Base-by-base conservation (phyloP, 2,797 vertebrate genomes). In the Trematomus bernacchii region DNA sequence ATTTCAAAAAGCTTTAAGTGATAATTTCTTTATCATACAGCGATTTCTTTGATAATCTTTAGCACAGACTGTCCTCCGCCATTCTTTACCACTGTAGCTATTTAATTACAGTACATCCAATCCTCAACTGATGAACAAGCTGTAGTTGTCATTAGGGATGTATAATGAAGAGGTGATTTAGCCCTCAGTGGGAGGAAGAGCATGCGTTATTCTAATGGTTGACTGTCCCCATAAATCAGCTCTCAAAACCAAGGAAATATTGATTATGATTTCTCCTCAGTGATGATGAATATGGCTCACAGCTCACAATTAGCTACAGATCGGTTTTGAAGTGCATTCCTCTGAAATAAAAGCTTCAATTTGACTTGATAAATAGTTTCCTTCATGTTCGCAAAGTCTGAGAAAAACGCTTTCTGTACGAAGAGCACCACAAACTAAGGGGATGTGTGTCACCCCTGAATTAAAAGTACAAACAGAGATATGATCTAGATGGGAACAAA, bases 31-130 rank as follows among this genome's bases (percentile, higher is more conserved):
- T 1, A 40, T 42, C 15, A 44, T 71, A 18, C 15, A 44, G 30
- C 5, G 19, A 19, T 9, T n/a, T 44, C 2, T 21, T 12, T 3
- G 7, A 33, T 21, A 53, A 64, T 21, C 42, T 62, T 57, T 19
- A 27, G 2, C 10, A n/a, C 8, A 48, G 23, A 44, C 30, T 13
- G 33, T 30, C n/a, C 13, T 27, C 18, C 1, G 3, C 37, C 16
- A 12, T 44, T 62, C 19, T 67, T 53, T 50, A 61, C 12, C 19
- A 47, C 33, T 7, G n/a, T 4, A 18, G 1, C 18, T 44, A 15
- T 92, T 88, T 79, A 83, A 90, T 42, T 37, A n/a, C 13, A 37
- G 13, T 94, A 91, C 90, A 92, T 52, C 37, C 89, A 87, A 88
- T 91, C 94, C 91, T 68, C 68, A 51, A 23, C 47, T 54, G 52